phyloP scores from a whole-genome alignment of 2,797 vertebrate genomes.

The Sebastes aleutianus region DNA sequence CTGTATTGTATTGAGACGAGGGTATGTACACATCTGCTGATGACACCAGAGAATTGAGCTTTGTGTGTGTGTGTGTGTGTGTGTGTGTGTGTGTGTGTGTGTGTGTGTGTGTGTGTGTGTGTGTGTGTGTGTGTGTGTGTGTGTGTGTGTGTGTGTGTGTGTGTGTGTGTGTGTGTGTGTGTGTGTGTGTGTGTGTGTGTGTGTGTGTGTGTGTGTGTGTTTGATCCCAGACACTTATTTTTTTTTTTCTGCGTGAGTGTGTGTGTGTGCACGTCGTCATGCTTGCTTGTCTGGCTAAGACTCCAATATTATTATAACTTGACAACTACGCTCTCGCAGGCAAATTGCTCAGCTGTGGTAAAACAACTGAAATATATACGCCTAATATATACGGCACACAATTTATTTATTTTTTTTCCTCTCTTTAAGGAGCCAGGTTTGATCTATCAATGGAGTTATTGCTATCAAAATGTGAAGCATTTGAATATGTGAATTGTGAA shows the following conservation, averaged over 20 bases:
- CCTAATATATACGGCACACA: conserved; percentile 12
- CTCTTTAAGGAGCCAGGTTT: conserved; percentile 16
- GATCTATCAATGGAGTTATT: conserved; percentile 63
- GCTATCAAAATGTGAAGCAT: conserved; percentile 71
- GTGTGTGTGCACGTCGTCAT: conserved; percentile 7
- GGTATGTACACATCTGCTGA: conserved; percentile 78
- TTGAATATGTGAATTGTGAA: conserved; percentile 57
- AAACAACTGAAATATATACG: conserved; percentile 63
- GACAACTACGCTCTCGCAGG: conserved; percentile 41
- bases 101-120: no score
- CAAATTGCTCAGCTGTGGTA: conserved; percentile 72
- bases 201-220: conserved; percentile 18
- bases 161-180: no score
- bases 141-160: no score
- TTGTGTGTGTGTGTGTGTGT: conserved; percentile 26
- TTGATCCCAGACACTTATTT: conserved; percentile 18
- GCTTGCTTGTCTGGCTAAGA: conserved; percentile 20
- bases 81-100: no score
- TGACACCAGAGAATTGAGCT: conserved; percentile 76
- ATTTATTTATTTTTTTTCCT: conserved; percentile 13
- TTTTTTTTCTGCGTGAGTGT: neutral
- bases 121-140: no score
- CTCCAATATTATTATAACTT: conserved; percentile 59
- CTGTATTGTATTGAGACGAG: conserved; percentile 76
- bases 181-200: no score